phyloP scores from a whole-genome alignment of 35 echinoderm and acorn worm genomes.

The Nesometra sesokonis region DNA sequence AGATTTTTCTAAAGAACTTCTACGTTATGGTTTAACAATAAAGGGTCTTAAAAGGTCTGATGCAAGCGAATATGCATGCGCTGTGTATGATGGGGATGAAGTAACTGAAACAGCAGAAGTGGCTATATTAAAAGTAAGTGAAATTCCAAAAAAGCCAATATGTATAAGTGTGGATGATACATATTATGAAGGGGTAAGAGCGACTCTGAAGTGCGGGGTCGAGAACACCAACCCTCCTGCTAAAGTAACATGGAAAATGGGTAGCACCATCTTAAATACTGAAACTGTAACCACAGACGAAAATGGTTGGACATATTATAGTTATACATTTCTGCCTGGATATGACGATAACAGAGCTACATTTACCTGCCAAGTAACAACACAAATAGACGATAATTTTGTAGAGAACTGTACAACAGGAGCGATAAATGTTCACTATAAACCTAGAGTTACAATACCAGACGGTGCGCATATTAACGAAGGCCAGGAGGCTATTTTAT shows the following conservation, averaged over 20 bases:
- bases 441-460: not conserved
- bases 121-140: not conserved
- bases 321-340: not conserved
- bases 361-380: not conserved
- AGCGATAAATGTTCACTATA: not conserved
- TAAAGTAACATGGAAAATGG: not conserved
- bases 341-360: not conserved
- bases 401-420: not conserved
- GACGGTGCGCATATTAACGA: not conserved
- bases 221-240: not conserved
- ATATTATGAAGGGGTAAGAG: not conserved
- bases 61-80: not conserved
- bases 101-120: not conserved
- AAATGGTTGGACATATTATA: not conserved
- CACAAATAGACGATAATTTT: not conserved
- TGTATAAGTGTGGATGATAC: not conserved
- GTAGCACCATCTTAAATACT: not conserved
- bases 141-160: not conserved
- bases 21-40: not conserved
- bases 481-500: not conserved
- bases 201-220: not conserved
- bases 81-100: not conserved
- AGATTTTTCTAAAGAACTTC: not conserved
- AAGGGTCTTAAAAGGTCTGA: not conserved
- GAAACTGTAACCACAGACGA: not conserved